A percentile compares a stretch with the other conserved stretches of the same genome.
phyloP scores from a whole-genome alignment of 2,113 vertebrate species.

The Probosciger aterrimus region DNA sequence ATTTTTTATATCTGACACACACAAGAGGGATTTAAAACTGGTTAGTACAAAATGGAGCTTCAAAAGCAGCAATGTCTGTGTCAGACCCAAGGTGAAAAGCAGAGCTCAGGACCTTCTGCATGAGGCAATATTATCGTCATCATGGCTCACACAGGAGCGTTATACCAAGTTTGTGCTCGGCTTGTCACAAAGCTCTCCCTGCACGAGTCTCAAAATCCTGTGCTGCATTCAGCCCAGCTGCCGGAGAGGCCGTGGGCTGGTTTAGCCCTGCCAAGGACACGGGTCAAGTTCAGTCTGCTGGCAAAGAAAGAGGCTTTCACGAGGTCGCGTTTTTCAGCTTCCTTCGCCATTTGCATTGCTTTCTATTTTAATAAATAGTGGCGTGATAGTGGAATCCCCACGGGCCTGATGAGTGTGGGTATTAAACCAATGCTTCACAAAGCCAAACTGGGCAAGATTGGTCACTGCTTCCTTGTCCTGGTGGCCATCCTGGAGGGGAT shows the following conservation, averaged over 20 bases:
- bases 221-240: background rate
- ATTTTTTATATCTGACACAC: background rate
- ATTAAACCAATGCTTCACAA: background rate
- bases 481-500: background rate
- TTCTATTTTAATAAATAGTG: background rate
- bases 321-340: fast-evolving
- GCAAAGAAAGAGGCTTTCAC: background rate
- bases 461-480: background rate
- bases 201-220: background rate
- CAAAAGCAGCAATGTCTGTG: background rate
- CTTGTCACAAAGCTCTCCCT: background rate
- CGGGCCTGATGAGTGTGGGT: background rate
- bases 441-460: background rate
- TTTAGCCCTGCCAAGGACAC: background rate
- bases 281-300: background rate
- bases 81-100: background rate
- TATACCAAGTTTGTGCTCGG: fast-evolving
- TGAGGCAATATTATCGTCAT: fast-evolving
- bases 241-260: background rate
- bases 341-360: background rate
- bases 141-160: fast-evolving
- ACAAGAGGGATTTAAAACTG: background rate
- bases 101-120: background rate
- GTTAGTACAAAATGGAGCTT: background rate
- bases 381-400: background rate